These are phyloP conservation scores for Actenoides lindsayi DNA, from an alignment of 2,113 vertebrate genomes.

Conservation along the genomic window DNA sequence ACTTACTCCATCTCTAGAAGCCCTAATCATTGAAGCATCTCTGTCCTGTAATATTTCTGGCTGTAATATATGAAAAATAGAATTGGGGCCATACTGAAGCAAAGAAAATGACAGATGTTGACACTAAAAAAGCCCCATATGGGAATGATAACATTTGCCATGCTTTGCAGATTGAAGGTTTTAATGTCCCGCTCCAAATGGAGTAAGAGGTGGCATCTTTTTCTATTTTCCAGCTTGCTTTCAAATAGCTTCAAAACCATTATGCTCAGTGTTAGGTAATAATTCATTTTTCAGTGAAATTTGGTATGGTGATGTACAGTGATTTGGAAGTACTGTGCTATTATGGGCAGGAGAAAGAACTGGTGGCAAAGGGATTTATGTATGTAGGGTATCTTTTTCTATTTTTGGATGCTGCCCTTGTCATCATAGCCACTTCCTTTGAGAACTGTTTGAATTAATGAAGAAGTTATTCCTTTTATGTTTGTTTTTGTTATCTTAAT, in stretches of 20 bases:
- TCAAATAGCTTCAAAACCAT: not conserved
- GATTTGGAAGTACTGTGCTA: not conserved
- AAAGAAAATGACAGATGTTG: not conserved
- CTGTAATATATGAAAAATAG: not conserved
- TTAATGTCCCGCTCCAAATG: not conserved
- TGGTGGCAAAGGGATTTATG: not conserved
- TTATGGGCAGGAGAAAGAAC: not conserved
- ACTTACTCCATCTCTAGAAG: not conserved
- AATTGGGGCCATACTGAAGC: not conserved
- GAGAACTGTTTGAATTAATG: not conserved
- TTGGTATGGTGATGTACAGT: not conserved
- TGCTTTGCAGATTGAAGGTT: not conserved
- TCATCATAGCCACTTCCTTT: not conserved
- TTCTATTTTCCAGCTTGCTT: not conserved
- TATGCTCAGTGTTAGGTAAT: not conserved
- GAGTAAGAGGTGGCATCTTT: not conserved
- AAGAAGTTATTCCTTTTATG: not conserved
- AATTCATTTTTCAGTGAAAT: not conserved
- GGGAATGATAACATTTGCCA: not conserved
- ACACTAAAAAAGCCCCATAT: rapidly evolving
- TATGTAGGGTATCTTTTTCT: not conserved
- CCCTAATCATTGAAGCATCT: not conserved
- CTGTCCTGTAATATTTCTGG: not conserved
- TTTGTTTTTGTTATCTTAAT: not conserved
- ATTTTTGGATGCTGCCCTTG: not conserved